phyloP scores from a whole-genome alignment of 2,888 invertebrate species.

The Phyllotreta cruciferae region DNA sequence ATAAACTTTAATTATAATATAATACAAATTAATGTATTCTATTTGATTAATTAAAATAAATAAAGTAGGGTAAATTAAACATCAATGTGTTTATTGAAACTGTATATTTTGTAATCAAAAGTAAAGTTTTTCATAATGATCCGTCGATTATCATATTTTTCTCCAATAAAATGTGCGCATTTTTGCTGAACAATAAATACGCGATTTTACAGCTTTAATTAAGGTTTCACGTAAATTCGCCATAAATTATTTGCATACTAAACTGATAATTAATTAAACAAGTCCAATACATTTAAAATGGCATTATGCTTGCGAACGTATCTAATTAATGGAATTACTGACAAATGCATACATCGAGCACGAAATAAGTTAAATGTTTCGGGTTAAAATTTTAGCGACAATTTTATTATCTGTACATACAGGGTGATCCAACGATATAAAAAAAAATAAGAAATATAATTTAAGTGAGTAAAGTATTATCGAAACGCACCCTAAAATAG shows the following conservation, averaged over 20 bases:
- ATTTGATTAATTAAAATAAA: too few species aligned
- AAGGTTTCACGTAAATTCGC: conserved; percentile 43
- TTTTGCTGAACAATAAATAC: conserved; percentile 20
- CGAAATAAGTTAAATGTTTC: conserved; percentile 23
- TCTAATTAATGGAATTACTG: conserved; percentile 42
- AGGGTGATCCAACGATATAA: too few species aligned
- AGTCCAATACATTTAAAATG: conserved; percentile 45
- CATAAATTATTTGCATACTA: conserved; percentile 45
- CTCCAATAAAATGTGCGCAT: conserved; percentile 2
- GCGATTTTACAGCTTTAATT: conserved; percentile 34
- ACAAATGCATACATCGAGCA: conserved; percentile 26
- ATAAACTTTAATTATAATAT: too few species aligned
- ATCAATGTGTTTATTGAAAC: too few species aligned
- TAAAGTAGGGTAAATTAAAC: too few species aligned
- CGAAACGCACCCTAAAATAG: not conserved
- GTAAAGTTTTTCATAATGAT: too few species aligned
- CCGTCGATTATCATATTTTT: too few species aligned
- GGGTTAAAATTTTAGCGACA: conserved; percentile 14
- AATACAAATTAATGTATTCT: too few species aligned
- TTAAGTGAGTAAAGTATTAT: not conserved
- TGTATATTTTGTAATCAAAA: too few species aligned
- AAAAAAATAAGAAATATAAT: too few species aligned
- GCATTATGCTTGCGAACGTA: conserved; percentile 43
- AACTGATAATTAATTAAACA: conserved; percentile 45
- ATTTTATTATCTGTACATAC: conserved; percentile 12